A percentile compares a stretch with the other conserved stretches of the same genome.
Conservation (phyloP, 2,113 vertebrate species). For the Nesoenas mayeri region DNA sequence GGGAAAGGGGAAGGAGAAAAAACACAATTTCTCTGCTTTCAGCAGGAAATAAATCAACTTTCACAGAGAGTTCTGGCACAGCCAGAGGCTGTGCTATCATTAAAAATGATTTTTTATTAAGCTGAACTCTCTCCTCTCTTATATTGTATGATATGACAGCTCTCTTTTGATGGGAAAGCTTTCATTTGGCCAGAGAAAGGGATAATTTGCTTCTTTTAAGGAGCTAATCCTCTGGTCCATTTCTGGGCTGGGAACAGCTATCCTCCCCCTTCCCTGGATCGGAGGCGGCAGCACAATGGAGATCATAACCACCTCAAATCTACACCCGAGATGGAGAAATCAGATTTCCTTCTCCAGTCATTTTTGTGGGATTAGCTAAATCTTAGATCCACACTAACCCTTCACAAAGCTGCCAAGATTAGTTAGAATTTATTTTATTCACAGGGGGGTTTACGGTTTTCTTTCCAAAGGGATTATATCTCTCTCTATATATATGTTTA, state of each 20-base stretch:
- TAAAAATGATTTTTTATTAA: conserved; percentile 49
- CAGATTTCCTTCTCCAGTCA: conserved; percentile 90
- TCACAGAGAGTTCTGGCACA: not conserved
- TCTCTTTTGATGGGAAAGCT: conserved; percentile 70
- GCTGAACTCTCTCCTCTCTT: conserved; percentile 46
- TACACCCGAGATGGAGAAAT: conserved; percentile 88
- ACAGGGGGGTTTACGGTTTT: conserved; percentile 75
- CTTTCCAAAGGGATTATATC: conserved; percentile 84
- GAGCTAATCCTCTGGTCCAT: conserved; percentile 72
- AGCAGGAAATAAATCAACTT: conserved; percentile 60
- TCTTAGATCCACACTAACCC: conserved; percentile 88
- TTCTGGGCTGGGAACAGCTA: conserved; percentile 58
- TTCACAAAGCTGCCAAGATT: conserved; percentile 94
- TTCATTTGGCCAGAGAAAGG: conserved; percentile 67
- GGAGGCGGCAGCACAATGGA: conserved; percentile 80
- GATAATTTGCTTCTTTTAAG: conserved; percentile 74
- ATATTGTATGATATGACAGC: conserved; percentile 73
- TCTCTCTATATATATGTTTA: conserved; percentile 69
- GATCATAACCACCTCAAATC: conserved; percentile 79
- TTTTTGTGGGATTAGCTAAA: conserved; percentile 90
- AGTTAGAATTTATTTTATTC: conserved; percentile 91
- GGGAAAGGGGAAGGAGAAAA: not conserved
- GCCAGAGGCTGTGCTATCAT: conserved; percentile 26
- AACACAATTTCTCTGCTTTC: conserved; percentile 18
- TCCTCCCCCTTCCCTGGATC: conserved; percentile 55